Conservation (phyloP, 1,140 invertebrate genomes). For the Macrosteles quadrilineatus region DNA sequence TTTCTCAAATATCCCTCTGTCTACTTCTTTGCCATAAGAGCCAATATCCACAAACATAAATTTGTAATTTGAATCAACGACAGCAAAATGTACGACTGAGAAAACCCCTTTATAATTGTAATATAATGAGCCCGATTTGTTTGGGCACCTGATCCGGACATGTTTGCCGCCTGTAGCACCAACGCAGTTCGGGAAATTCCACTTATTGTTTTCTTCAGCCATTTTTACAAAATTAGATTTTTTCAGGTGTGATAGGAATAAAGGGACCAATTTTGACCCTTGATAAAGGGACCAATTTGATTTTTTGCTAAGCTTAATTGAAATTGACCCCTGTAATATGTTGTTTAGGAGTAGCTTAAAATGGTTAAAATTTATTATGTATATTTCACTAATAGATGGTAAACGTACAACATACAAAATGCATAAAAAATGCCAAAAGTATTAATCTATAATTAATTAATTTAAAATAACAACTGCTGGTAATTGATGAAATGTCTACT, state of each 20-base stretch:
- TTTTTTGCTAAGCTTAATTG: background rate
- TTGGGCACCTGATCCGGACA: conserved; percentile 50
- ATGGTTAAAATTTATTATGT: no score
- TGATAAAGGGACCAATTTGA: no score
- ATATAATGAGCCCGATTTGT: conserved; percentile 46
- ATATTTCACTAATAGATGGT: no score
- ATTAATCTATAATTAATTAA: no score
- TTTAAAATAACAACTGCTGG: no score
- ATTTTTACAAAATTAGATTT: background rate
- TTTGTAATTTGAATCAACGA: conserved; percentile 51
- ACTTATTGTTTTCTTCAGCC: background rate
- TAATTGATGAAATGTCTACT: no score
- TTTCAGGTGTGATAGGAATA: background rate
- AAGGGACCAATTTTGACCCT: background rate
- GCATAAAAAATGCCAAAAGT: no score
- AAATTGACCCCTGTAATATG: no score
- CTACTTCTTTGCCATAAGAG: conserved; percentile 46
- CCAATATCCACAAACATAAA: conserved; percentile 52
- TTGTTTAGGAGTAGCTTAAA: no score
- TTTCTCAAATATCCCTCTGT: conserved; percentile 43
- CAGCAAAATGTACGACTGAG: conserved; percentile 51
- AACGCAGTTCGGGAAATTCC: background rate
- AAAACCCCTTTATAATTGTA: conserved; percentile 52
- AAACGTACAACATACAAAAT: no score
- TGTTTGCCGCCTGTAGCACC: conserved; percentile 41